Conservation (phyloP, 2,113 vertebrate species). For the Embiotoca jacksoni region DNA sequence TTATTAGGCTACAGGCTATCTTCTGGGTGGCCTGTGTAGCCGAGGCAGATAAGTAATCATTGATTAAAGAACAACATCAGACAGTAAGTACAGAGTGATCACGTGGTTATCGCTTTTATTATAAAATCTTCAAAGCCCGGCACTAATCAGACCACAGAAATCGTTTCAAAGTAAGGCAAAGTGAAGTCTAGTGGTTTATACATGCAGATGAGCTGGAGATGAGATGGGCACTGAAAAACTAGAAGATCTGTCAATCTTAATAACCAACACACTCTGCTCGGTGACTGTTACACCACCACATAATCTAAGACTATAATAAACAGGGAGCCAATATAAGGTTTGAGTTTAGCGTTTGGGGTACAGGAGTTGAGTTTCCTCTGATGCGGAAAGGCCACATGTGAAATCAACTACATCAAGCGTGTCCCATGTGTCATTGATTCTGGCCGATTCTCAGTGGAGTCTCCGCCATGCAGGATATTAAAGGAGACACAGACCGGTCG, state of each 20-base stretch:
- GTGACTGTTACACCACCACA: not conserved
- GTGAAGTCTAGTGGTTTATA: too few species aligned
- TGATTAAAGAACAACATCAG: too few species aligned
- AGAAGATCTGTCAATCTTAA: conserved; percentile 29
- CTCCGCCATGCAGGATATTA: conserved; percentile 25
- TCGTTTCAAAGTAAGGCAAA: too few species aligned
- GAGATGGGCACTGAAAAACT: not conserved
- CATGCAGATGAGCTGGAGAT: not conserved
- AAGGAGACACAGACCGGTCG: conserved; percentile 16
- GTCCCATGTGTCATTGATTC: conserved; percentile 59
- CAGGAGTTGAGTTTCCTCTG: conserved; percentile 20
- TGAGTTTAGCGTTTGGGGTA: not conserved
- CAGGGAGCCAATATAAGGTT: conserved; percentile 1
- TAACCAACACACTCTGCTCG: conserved; percentile 11
- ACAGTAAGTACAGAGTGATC: too few species aligned
- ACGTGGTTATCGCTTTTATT: too few species aligned
- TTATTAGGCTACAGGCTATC: too few species aligned
- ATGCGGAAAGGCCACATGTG: conserved; percentile 64
- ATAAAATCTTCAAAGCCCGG: too few species aligned
- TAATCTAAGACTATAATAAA: conserved; percentile 22
- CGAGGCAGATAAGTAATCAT: too few species aligned
- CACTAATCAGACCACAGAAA: too few species aligned
- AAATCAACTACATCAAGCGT: conserved; percentile 63
- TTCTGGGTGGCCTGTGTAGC: too few species aligned
- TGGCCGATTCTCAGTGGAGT: conserved; percentile 53